Evolutionary conservation across 2,888 invertebrate genomes (phyloP).

Genomic region (Orthosia gracilis): DNA sequence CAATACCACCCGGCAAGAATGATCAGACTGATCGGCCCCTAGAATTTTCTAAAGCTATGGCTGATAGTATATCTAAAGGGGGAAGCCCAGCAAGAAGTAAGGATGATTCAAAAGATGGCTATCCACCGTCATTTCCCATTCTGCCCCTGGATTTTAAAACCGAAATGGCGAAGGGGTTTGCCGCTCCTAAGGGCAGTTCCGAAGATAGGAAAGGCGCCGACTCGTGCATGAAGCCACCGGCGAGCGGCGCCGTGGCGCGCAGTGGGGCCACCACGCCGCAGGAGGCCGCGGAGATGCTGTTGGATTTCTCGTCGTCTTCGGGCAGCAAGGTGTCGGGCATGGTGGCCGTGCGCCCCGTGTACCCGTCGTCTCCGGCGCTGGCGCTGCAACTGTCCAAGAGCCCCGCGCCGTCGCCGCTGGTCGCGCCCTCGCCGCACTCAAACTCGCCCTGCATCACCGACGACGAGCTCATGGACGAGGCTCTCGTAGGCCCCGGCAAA

Average conservation of each 20-base stretch:
- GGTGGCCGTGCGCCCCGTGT: constrained; percentile 91
- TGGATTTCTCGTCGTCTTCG: constrained; percentile 92
- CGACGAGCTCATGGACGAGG: constrained; percentile 97
- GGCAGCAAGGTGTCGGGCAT: constrained; percentile 90
- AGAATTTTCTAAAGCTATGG: constrained; percentile 83
- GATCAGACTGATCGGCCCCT: constrained; percentile 82
- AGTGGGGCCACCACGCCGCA: constrained; percentile 89
- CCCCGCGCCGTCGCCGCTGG: constrained; percentile 93
- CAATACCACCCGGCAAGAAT: constrained; percentile 76
- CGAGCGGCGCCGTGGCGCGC: constrained; percentile 84
- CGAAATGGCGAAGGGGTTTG: constrained; percentile 87
- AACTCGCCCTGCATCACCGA: constrained; percentile 96
- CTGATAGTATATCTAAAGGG: constrained; percentile 84
- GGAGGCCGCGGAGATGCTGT: constrained; percentile 92
- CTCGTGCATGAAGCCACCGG: constrained; percentile 87
- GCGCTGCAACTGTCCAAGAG: constrained; percentile 95
- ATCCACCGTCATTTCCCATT: constrained; percentile 80
- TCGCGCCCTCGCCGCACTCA: constrained; percentile 93
- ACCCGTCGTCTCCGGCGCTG: constrained; percentile 91
- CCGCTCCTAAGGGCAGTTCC: constrained; percentile 85
- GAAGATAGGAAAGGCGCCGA: constrained; percentile 89
- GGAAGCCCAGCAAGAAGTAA: constrained; percentile 83
- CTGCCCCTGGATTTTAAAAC: constrained; percentile 88
- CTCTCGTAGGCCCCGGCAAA: constrained; percentile 95
- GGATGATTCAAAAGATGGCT: constrained; percentile 84